Evolutionary conservation across 2,797 vertebrate species (phyloP).

Genomic region (Coluber constrictor): DNA sequence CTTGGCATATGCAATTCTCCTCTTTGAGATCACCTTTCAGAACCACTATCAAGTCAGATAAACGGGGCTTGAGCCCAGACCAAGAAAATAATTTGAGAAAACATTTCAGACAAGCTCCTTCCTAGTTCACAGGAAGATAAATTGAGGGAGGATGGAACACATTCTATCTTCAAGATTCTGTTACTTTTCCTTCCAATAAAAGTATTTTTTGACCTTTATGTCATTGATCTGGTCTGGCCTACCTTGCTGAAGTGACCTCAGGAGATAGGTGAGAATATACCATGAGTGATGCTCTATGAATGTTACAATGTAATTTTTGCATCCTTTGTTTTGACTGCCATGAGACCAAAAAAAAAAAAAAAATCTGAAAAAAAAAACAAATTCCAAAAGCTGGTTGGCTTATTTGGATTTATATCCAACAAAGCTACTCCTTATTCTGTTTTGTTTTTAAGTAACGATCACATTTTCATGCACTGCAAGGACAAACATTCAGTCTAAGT

Average conservation of each 20-base stretch:
- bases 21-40: neutral
- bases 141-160: neutral
- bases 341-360: neutral
- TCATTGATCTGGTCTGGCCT: neutral
- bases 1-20: neutral
- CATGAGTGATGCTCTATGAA: neutral
- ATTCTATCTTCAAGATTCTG: neutral
- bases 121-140: neutral
- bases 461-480: neutral
- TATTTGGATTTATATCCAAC: neutral
- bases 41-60: neutral
- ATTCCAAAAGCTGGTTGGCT: neutral
- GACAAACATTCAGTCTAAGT: neutral
- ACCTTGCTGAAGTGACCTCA: neutral
- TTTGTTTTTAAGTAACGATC: neutral
- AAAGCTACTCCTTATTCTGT: neutral
- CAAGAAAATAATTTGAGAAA: neutral
- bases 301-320: neutral
- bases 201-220: neutral
- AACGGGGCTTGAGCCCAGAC: neutral
- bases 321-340: neutral
- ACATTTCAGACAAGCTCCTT: neutral
- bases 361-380: neutral
- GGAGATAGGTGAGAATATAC: neutral
- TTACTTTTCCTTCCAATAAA: neutral